Conservation (phyloP, 2,113 vertebrate genomes). For the Python bivittatus region DNA sequence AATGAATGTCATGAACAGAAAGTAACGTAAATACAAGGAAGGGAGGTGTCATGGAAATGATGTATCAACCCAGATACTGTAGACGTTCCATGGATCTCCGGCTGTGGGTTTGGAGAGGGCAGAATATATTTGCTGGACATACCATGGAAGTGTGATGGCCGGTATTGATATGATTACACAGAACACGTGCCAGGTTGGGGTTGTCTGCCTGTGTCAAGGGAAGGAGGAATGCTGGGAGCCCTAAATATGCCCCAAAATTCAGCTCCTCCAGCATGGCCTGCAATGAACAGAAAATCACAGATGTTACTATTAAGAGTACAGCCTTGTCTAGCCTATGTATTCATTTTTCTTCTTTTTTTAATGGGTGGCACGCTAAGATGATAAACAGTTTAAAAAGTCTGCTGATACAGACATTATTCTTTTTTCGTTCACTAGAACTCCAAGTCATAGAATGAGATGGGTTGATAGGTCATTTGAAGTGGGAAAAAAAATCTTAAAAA, state of each 20-base stretch:
- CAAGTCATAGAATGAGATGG: not conserved
- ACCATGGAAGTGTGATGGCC: conserved; percentile 92
- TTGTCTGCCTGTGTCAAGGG: conserved; percentile 79
- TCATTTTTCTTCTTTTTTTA: not conserved
- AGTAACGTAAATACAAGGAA: not conserved
- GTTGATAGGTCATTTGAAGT: not conserved
- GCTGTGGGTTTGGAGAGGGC: not conserved
- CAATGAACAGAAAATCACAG: not conserved
- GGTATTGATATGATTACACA: conserved; percentile 89
- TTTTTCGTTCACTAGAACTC: not conserved
- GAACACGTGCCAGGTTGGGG: conserved; percentile 85
- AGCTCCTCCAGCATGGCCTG: conserved; percentile 90
- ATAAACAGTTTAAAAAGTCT: not conserved
- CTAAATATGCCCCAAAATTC: conserved; percentile 90
- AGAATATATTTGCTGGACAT: conserved; percentile 10
- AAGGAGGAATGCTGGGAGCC: conserved; percentile 88
- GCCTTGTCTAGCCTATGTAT: not conserved
- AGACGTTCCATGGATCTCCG: not conserved
- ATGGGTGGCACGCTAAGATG: not conserved
- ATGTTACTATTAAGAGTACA: not conserved
- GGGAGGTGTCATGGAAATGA: not conserved
- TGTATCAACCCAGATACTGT: no score
- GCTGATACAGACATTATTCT: not conserved
- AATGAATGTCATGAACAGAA: not conserved
- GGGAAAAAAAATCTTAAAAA: not conserved